phyloP scores from a whole-genome alignment of 2,113 vertebrate species.

The Echinops telfairi region DNA sequence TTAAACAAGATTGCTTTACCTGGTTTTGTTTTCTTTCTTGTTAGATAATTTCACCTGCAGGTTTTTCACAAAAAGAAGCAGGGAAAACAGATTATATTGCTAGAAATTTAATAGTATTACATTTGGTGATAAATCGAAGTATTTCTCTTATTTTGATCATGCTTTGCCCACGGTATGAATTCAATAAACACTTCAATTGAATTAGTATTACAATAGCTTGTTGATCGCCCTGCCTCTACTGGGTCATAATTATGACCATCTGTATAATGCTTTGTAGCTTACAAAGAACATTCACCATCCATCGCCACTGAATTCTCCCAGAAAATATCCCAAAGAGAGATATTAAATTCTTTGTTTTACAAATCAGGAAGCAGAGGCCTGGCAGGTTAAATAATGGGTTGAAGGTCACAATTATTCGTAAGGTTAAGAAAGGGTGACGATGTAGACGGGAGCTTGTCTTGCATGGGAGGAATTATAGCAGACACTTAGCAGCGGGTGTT shows the following conservation, averaged over 20 bases:
- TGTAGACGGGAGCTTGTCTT: not conserved
- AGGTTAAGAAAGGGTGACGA: not conserved
- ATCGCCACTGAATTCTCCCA: constrained; percentile 51
- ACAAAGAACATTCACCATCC: constrained; percentile 65
- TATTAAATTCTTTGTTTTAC: constrained; percentile 73
- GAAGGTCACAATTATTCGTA: constrained; percentile 51
- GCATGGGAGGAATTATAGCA: not conserved
- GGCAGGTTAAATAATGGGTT: constrained; percentile 40
- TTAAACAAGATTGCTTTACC: constrained; percentile 77
- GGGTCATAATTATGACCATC: constrained; percentile 71
- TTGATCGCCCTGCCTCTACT: constrained; percentile 25
- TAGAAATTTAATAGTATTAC: constrained; percentile 75
- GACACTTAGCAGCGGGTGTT: not conserved
- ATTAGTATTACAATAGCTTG: constrained; percentile 73
- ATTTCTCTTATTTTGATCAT: constrained; percentile 78
- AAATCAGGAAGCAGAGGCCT: constrained; percentile 52
- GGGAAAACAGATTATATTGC: not conserved
- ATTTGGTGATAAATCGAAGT: constrained; percentile 62
- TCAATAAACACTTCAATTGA: constrained; percentile 66
- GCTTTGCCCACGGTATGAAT: constrained; percentile 56
- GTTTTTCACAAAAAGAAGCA: constrained; percentile 75
- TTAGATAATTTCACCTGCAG: constrained; percentile 76
- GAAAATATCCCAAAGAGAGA: constrained; percentile 57
- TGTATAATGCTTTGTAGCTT: constrained; percentile 65
- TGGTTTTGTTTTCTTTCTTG: constrained; percentile 46